Conservation (phyloP, 2,797 vertebrate genomes). For the Chrosomus eos region DNA sequence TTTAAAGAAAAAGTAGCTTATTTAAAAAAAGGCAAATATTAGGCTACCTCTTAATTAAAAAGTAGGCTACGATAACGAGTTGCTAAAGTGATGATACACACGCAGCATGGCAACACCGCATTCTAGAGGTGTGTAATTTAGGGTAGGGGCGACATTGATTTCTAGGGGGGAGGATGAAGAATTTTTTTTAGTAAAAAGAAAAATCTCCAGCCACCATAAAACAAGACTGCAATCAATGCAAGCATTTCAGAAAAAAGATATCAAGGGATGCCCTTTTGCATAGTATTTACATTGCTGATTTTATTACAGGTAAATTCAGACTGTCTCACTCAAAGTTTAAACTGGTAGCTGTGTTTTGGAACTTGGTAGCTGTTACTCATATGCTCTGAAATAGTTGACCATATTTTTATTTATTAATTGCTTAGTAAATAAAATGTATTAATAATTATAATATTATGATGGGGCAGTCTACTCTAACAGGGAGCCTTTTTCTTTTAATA, state of each 20-base stretch:
- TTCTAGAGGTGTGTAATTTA: neutral
- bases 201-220: neutral
- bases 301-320: neutral
- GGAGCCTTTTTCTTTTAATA: neutral
- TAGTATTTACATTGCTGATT: neutral
- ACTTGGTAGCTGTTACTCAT: neutral
- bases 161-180: neutral
- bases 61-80: neutral
- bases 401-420: neutral
- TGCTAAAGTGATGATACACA: neutral
- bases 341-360: neutral
- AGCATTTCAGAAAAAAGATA: neutral
- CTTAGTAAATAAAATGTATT: too few species aligned
- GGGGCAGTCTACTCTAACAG: neutral
- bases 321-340: neutral
- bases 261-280: neutral
- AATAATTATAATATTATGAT: neutral
- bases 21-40: too few species aligned
- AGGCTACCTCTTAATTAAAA: too few species aligned
- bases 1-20: neutral
- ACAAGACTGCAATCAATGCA: slow-evolving; percentile 12
- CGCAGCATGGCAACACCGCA: neutral
- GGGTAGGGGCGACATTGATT: neutral
- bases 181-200: neutral
- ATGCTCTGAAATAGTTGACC: neutral